Conservation (phyloP, 2,888 invertebrate genomes). For the Emmelina monodactyla region DNA sequence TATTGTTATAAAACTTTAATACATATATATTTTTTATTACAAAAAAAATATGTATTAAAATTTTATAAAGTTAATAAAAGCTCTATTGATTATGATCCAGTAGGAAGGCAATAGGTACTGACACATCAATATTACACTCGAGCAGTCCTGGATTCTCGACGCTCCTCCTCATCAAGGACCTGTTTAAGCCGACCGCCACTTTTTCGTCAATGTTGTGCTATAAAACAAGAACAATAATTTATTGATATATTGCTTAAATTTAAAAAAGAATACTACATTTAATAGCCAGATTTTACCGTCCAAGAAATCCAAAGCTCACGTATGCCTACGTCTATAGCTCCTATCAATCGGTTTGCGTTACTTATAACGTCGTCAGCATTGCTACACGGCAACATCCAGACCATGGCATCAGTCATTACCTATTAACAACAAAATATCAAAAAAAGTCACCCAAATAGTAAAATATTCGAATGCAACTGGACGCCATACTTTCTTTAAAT, state of each 20-base stretch:
- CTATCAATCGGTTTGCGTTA: conserved; percentile 70
- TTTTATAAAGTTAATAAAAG: no score
- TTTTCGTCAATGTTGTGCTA: conserved; percentile 68
- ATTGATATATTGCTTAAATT: neutral
- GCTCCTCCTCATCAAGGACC: conserved; percentile 77
- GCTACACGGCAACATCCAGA: conserved; percentile 80
- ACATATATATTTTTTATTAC: no score
- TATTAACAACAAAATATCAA: conserved; percentile 22
- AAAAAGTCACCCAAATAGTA: neutral
- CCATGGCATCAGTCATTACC: conserved; percentile 72
- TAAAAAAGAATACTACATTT: neutral
- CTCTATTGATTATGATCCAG: no score
- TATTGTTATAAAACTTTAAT: no score
- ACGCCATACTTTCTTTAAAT: conserved; percentile 60
- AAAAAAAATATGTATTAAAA: no score
- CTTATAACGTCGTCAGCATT: conserved; percentile 75
- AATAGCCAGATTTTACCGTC: no score
- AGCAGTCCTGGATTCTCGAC: conserved; percentile 69
- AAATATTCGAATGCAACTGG: neutral
- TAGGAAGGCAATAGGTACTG: no score
- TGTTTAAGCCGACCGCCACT: conserved; percentile 67
- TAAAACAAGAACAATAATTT: conserved; percentile 6
- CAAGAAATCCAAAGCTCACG: conserved; percentile 52
- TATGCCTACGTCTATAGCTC: conserved; percentile 63
- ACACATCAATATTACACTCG: conserved; percentile 84